Evolutionary conservation across 2,797 vertebrate species (phyloP), one percentile per base, ranked within the genome.

Genomic region (Serranus cabrilla): DNA sequence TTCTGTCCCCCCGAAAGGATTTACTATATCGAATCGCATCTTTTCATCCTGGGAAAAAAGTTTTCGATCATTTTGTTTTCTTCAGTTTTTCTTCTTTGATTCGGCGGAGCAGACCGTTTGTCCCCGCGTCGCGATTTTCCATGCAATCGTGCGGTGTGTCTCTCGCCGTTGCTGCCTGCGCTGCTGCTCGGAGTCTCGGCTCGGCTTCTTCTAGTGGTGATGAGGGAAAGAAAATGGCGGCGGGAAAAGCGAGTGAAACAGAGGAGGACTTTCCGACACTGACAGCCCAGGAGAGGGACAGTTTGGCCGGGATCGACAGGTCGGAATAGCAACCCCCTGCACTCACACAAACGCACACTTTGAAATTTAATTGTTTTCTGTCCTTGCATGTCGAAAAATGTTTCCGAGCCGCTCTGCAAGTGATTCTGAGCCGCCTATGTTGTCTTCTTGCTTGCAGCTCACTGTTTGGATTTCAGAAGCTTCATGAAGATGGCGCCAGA

Each of bases 161-260:
- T 93, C 95, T 98, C 93, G 94, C 95, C 93, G 94, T 88, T 77
- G 95, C 95, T 90, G 95, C 95, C 93, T 94, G 94, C 94, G 94
- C 94, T 90, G 94, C 91, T 86, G 94, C 89, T 91, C 94, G 94
- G 92, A 96, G 95, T 94, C 95, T 97, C 94, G 96, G 96, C 94
- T 92, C 93, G 84, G 96, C 96, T 92, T 91, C 96, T 91, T 90
- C 89, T 93, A 91, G 92, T 96, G 96, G 96, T 96, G 97, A 99
- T 97, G 98, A 98, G 97, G 97, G 96, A 97, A 97, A 99, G 97
- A 98, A 99, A 97, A 99, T 98, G 98, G 97, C 97, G 98, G 96
- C 97, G 97, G 97, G 97, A 97, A 98, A 97, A 97, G 96, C 97
- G 96, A 97, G 96, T 95, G 97, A 97, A 96, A 96, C 96, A 95